A percentile compares a stretch with the other conserved stretches of the same genome.
Conservation (phyloP, 2,888 invertebrate species). For the Lepidochrysops patricia region DNA sequence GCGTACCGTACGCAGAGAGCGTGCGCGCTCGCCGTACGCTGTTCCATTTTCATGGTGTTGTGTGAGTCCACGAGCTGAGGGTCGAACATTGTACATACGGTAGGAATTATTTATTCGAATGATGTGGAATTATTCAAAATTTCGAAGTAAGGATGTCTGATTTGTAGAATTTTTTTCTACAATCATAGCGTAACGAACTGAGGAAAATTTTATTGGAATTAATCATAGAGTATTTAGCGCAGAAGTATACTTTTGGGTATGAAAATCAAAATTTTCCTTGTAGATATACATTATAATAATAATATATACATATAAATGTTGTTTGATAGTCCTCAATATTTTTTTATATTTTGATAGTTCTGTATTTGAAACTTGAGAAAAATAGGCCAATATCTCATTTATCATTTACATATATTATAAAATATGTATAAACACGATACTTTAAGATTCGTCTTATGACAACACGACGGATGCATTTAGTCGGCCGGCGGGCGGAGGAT, state of each 20-base stretch:
- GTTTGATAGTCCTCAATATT: constrained; percentile 75
- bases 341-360: constrained; percentile 77
- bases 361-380: constrained; percentile 68
- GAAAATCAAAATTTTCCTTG: constrained; percentile 62
- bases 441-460: constrained; percentile 57
- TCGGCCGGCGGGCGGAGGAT: constrained; percentile 46
- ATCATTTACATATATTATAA: constrained; percentile 55
- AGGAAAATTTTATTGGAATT: constrained; percentile 44
- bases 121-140: constrained; percentile 47
- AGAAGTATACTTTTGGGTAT: constrained; percentile 68
- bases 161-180: constrained; percentile 51
- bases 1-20: constrained; percentile 40
- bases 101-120: constrained; percentile 68
- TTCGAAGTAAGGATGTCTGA: constrained; percentile 37
- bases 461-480: constrained; percentile 68
- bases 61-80: constrained; percentile 70
- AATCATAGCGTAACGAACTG: constrained; percentile 56
- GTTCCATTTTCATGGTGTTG: constrained; percentile 61
- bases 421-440: constrained; percentile 52
- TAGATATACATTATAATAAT: constrained; percentile 71
- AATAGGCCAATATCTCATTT: constrained; percentile 71
- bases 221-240: constrained; percentile 60
- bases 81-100: constrained; percentile 65
- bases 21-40: constrained; percentile 52
- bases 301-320: constrained; percentile 71